These are phyloP conservation scores for Lasioglossum pauxillum DNA, from an alignment of 2,888 invertebrate genomes.

Conservation along the genomic window DNA sequence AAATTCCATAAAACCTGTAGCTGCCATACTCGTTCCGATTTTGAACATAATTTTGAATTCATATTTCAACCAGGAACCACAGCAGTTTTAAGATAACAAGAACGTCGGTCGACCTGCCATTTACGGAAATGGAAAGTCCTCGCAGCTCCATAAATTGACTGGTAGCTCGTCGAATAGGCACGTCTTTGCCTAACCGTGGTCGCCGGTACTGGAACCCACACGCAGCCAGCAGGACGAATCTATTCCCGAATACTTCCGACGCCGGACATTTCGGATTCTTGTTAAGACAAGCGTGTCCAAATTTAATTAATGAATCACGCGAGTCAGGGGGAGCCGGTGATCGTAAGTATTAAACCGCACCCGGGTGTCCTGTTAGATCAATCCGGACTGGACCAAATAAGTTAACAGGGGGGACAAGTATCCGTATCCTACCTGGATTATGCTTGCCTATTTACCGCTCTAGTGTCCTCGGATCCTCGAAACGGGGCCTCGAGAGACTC, in stretches of 20 bases:
- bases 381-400: constrained; percentile 38
- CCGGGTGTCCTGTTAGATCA: constrained; percentile 9
- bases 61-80: too few species aligned
- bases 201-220: constrained; percentile 1
- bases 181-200: not conserved
- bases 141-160: not conserved
- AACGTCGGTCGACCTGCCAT: not conserved
- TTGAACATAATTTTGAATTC: not conserved
- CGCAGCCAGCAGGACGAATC: constrained; percentile 33
- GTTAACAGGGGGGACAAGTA: constrained; percentile 43
- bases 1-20: too few species aligned
- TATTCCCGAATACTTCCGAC: constrained; percentile 3
- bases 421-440: constrained; percentile 34
- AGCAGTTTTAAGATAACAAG: not conserved
- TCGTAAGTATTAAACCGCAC: not conserved
- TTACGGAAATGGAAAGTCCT: constrained; percentile 3
- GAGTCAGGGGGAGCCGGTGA: not conserved
- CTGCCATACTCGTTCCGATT: too few species aligned
- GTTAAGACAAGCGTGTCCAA: constrained; percentile 49
- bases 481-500: constrained; percentile 52
- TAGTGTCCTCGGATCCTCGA: constrained; percentile 42
- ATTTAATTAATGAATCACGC: constrained; percentile 52
- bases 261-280: constrained; percentile 28
- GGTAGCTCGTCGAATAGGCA: not conserved
- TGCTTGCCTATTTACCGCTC: constrained; percentile 59